Conservation (phyloP, 1,140 invertebrate genomes). For the Zaprionus ghesquierei region DNA sequence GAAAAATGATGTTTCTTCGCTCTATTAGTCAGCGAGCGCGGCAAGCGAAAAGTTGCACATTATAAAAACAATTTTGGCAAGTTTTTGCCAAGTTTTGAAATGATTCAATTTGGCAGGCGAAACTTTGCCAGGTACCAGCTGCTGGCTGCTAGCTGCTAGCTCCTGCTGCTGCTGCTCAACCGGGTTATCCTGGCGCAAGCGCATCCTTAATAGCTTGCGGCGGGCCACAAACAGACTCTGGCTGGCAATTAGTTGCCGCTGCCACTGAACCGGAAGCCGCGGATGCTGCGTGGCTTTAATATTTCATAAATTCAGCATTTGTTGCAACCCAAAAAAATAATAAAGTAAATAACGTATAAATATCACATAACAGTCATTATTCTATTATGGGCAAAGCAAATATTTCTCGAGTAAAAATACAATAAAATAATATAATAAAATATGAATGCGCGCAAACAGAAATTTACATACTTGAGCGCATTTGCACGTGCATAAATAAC, state of each 20-base stretch:
- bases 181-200: constrained; percentile 3
- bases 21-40: constrained; percentile 56
- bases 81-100: constrained; percentile 61
- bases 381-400: background rate
- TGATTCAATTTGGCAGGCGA: constrained; percentile 66
- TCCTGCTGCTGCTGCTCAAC: constrained; percentile 14
- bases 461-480: background rate
- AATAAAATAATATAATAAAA: background rate
- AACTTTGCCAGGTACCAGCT: constrained; percentile 60
- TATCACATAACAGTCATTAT: background rate
- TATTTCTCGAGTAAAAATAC: background rate
- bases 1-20: constrained; percentile 35
- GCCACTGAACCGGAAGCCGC: background rate
- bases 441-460: background rate
- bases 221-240: constrained; percentile 33
- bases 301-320: background rate
- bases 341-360: background rate
- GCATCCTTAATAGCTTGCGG: constrained; percentile 36
- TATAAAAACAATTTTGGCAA: constrained; percentile 72
- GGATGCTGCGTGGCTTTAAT: constrained; percentile 3
- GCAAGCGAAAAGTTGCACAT: constrained; percentile 47
- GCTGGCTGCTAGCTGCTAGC: constrained; percentile 22
- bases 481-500: background rate
- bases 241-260: constrained; percentile 38
- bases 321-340: background rate